Base-by-base conservation (phyloP, 2,113 vertebrate species). In the Elephas maximus region DNA sequence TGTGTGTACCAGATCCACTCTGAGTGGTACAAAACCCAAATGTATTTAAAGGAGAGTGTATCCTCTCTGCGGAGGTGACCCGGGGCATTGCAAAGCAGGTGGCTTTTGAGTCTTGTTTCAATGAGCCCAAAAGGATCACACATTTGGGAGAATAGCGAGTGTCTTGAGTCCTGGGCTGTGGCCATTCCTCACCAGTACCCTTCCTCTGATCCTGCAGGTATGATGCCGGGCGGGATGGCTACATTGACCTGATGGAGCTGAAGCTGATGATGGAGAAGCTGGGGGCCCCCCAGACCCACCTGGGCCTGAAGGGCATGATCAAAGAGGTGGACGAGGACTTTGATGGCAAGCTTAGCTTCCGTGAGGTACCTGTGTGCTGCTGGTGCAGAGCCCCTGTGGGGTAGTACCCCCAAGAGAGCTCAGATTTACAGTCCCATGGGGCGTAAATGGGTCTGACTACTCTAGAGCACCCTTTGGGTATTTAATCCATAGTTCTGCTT, bases 191-290 rank as follows among this genome's bases (percentile, higher is more conserved):
- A 17, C 21, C 62, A 26, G 51, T 0, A 0, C 6, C 44, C 62
- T 91, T 73, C 17, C 14, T 97, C 91, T 91, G 71, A 23, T 37
- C 12, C 62, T 0, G 2, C 93, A 99, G 99, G 88, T 99, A 99
- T 10, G 99, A 99, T 26, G 98, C 99, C 0, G 98, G 99, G 51
- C 98, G 96, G 24, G 99, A 99, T 37, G 98, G 98, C 14, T 99
- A 98, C 95, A 99, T 99, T 0, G 99, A 99, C 97, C 82, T 99
- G 84, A 99, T 99, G 99, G 99, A 99, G 92, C 94, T 99, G 97
- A 99, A 99, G 96, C 96, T 99, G 92, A 99, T 99, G 99, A 99
- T 99, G 99, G 99, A 99, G 85, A 99, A 99, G 90, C 98, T 99
- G 90, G 99, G 99, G 74, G 99, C 99, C 0, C 99, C 99, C 0